Evolutionary conservation across 1,140 invertebrate genomes (phyloP).

Genomic region (Cardiocondyla obscurior): DNA sequence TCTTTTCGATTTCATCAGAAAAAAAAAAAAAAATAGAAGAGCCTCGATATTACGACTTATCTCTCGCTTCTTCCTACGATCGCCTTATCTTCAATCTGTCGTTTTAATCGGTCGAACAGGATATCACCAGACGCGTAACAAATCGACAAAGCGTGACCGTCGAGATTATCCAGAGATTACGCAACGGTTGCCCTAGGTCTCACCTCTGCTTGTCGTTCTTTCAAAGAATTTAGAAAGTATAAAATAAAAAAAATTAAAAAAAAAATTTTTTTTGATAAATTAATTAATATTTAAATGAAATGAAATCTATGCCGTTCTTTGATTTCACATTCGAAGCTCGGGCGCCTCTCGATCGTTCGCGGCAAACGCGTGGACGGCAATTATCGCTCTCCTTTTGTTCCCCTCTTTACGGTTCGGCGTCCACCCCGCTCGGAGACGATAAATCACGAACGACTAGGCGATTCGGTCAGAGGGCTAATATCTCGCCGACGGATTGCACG

Average conservation of each 20-base stretch:
- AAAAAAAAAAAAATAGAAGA: no score
- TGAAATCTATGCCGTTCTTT: not conserved
- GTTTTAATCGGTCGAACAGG: not conserved
- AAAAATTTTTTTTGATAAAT: no score
- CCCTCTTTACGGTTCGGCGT: not conserved
- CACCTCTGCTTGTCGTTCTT: not conserved
- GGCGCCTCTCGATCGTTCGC: not conserved
- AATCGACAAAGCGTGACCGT: not conserved
- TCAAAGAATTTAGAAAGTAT: not conserved
- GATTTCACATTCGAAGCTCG: not conserved
- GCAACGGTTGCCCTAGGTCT: not conserved
- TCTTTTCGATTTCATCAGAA: not conserved
- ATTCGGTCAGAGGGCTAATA: slow-evolving; percentile 9
- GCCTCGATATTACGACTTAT: not conserved
- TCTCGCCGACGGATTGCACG: not conserved
- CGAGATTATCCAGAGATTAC: not conserved
- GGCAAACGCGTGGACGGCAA: not conserved
- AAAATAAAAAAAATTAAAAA: no score
- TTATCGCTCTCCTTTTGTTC: not conserved
- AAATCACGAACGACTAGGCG: not conserved
- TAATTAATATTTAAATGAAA: not conserved
- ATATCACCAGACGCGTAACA: not conserved
- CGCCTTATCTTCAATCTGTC: not conserved
- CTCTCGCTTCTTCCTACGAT: not conserved
- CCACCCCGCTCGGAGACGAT: not conserved